phyloP scores from a whole-genome alignment of 2,113 vertebrate species.

The Malurus elegans region DNA sequence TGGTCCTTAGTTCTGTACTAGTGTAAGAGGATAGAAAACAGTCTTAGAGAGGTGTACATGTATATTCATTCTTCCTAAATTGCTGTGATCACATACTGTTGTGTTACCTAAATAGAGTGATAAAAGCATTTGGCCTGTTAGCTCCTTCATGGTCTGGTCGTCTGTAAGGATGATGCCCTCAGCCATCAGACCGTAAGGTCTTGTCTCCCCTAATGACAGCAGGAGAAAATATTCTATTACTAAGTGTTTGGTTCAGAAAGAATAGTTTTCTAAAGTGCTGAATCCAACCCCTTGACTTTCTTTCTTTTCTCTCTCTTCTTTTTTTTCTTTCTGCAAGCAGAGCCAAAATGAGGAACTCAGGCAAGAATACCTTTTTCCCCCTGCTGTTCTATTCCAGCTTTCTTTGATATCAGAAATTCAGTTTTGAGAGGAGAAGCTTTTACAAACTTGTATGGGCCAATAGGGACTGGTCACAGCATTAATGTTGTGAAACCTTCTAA shows the following conservation, averaged over 20 bases:
- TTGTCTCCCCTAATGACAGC: not conserved
- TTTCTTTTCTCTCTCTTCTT: not conserved
- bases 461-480: not conserved
- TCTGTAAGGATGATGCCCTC: not conserved
- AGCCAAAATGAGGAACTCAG: slow-evolving; percentile 38
- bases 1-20: not conserved
- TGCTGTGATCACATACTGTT: not conserved
- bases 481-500: not conserved
- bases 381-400: not conserved
- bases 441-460: not conserved
- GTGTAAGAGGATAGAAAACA: not conserved
- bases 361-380: slow-evolving; percentile 6
- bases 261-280: not conserved
- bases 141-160: not conserved
- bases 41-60: not conserved
- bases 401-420: not conserved
- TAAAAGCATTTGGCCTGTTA: not conserved
- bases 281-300: not conserved
- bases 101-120: not conserved
- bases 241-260: not conserved
- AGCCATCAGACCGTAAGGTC: not conserved
- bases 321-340: not conserved
- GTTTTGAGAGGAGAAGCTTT: not conserved
- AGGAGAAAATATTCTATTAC: not conserved
- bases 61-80: not conserved